Evolutionary conservation across 2,113 vertebrate species (phyloP).

Genomic region (Heptranchias perlo): DNA sequence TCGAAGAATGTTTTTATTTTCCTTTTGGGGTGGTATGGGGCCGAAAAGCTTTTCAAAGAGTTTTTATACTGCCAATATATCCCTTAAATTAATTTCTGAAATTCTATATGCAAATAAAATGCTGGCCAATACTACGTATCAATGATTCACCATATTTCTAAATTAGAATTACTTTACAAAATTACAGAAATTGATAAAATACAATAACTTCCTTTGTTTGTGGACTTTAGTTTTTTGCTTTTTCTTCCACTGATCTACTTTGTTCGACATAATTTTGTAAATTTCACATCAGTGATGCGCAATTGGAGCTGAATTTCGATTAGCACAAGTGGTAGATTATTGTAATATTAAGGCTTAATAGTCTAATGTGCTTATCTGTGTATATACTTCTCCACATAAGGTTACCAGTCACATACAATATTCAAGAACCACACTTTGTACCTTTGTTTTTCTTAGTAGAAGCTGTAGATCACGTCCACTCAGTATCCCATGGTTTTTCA

Average conservation of each 20-base stretch:
- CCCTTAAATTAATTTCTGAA: neutral
- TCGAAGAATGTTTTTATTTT: neutral
- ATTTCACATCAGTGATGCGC: neutral
- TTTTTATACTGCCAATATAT: neutral
- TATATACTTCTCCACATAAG: neutral
- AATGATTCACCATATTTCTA: neutral
- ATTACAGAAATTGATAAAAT: neutral
- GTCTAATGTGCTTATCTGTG: neutral
- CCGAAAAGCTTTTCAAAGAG: neutral
- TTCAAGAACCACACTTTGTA: conserved; percentile 43
- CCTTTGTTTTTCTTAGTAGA: conserved; percentile 86
- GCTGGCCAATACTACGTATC: neutral
- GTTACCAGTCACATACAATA: no score
- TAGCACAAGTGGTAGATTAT: neutral
- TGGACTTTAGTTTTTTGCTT: neutral
- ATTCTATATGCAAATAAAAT: neutral
- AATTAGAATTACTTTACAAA: neutral
- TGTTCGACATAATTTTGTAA: neutral
- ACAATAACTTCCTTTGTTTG: neutral
- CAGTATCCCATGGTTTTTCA: conserved; percentile 94
- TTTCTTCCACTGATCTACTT: neutral
- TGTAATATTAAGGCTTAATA: neutral
- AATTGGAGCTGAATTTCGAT: neutral
- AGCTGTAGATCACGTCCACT: conserved; percentile 93
- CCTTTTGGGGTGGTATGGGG: neutral